phyloP scores from a whole-genome alignment of 2,888 invertebrate species.

The Aphrophora alni region DNA sequence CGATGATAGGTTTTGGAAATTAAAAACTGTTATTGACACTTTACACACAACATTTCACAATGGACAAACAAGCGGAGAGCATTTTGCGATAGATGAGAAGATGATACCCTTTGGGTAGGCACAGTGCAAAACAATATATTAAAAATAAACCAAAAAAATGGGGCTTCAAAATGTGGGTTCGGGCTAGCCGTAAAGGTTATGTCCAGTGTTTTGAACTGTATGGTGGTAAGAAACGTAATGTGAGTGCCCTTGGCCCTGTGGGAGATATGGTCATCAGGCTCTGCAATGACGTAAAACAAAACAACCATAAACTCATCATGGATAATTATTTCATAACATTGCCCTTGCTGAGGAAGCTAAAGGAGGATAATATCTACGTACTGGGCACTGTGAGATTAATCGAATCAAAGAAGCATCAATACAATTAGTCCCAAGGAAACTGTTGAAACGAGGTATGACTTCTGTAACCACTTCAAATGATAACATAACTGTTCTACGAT shows the following conservation, averaged over 20 bases:
- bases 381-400: constrained; percentile 29
- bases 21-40: constrained; percentile 7
- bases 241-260: not conserved
- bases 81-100: constrained; percentile 20
- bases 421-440: constrained; percentile 23
- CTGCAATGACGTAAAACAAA: constrained; percentile 14
- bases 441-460: constrained; percentile 22
- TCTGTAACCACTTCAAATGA: constrained; percentile 39
- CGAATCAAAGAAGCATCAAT: constrained; percentile 16
- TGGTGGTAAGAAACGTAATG: not conserved
- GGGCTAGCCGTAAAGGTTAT: constrained; percentile 13
- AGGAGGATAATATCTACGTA: not conserved
- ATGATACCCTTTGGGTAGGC: constrained; percentile 25
- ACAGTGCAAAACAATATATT: constrained; percentile 19
- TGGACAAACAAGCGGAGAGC: too few relatives aligned
- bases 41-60: constrained; percentile 19
- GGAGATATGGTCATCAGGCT: constrained; percentile 16
- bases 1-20: constrained; percentile 43
- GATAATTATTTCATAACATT: constrained; percentile 19
- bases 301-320: constrained; percentile 27
- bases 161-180: constrained; percentile 32
- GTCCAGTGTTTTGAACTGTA: constrained; percentile 29
- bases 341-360: constrained; percentile 5
- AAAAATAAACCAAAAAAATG: constrained; percentile 24
- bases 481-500: constrained; percentile 40